Evolutionary conservation across 2,888 invertebrate genomes (phyloP).

Genomic region (Eugnorisma glareosa): DNA sequence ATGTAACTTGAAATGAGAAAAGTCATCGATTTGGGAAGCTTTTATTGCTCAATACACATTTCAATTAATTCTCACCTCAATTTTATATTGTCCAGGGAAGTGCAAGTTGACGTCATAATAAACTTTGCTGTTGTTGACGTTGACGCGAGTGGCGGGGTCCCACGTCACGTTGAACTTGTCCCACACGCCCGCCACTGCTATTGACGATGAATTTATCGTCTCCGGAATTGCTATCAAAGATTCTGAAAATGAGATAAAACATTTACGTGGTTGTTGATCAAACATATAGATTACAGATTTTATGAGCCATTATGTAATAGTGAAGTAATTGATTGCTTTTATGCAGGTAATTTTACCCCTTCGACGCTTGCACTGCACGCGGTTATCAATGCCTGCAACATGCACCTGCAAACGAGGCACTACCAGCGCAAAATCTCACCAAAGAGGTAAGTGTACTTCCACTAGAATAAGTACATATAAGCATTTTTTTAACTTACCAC

Average conservation of each 20-base stretch:
- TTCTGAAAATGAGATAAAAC: conserved; percentile 72
- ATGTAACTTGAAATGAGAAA: conserved; percentile 27
- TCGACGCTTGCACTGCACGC: background rate
- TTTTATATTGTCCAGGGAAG: conserved; percentile 90
- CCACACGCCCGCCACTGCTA: conserved; percentile 94
- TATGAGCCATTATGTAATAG: background rate
- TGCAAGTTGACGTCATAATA: conserved; percentile 95
- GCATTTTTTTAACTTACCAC: conserved; percentile 82
- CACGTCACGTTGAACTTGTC: conserved; percentile 96
- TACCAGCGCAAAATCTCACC: background rate
- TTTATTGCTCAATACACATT: conserved; percentile 25
- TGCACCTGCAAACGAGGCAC: background rate
- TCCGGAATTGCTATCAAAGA: conserved; percentile 93
- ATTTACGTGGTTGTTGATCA: background rate
- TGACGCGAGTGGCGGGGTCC: conserved; percentile 93
- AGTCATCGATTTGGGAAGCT: conserved; percentile 17
- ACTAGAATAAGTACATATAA: background rate
- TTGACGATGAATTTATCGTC: conserved; percentile 92
- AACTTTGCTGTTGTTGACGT: conserved; percentile 95
- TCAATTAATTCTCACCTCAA: conserved; percentile 85
- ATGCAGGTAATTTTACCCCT: background rate
- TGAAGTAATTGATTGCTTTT: background rate
- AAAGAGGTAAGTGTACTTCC: conserved; percentile 3
- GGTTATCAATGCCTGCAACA: background rate
- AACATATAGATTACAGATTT: background rate